Evolutionary conservation across 2,888 invertebrate species (phyloP).

Genomic region (Abscondita cerata): DNA sequence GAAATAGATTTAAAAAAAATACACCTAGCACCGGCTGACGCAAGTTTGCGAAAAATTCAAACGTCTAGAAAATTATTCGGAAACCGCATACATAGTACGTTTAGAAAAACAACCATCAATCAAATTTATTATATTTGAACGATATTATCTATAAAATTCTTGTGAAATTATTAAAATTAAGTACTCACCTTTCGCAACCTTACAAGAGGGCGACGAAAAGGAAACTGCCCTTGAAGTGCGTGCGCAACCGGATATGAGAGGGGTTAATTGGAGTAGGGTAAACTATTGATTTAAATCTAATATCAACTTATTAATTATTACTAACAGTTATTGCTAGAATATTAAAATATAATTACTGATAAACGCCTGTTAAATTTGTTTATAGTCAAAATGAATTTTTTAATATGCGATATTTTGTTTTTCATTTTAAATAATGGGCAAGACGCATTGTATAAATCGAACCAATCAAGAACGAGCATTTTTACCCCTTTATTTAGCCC

Average conservation of each 20-base stretch:
- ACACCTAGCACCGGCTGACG: no score
- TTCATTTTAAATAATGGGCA: no score
- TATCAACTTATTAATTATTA: not conserved
- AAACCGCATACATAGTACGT: not conserved
- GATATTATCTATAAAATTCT: slow-evolving; percentile 18
- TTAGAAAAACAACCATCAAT: slow-evolving; percentile 1
- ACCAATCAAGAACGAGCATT: no score
- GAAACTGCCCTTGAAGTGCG: slow-evolving; percentile 48
- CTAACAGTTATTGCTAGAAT: no score
- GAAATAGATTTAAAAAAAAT: no score
- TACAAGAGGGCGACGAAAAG: slow-evolving; percentile 52
- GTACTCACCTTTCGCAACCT: slow-evolving; percentile 45
- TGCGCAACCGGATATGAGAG: slow-evolving; percentile 51
- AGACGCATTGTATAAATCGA: no score
- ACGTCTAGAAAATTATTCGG: no score
- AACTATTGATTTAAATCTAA: slow-evolving; percentile 24
- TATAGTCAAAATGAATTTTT: not conserved
- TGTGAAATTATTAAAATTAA: slow-evolving; percentile 15
- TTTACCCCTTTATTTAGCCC: no score
- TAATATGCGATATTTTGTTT: no score
- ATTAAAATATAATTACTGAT: not conserved
- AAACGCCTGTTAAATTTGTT: slow-evolving; percentile 16
- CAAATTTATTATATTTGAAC: not conserved
- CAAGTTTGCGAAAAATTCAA: no score
- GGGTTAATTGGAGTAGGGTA: slow-evolving; percentile 11